phyloP scores from a whole-genome alignment of 2,113 vertebrate genomes.

The Pterocles burchelli region DNA sequence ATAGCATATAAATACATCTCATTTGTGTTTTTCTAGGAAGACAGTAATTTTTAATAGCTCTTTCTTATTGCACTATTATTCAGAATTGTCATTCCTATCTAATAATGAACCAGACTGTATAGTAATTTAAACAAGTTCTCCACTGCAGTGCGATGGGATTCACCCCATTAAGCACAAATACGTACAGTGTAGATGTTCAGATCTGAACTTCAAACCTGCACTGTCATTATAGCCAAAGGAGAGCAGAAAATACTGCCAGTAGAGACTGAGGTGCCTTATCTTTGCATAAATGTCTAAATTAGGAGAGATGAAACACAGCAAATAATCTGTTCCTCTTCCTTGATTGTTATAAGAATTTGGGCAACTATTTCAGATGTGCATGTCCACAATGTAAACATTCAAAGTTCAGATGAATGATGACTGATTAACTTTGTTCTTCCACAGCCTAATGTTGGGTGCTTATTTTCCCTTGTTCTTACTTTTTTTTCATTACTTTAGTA shows the following conservation, averaged over 20 bases:
- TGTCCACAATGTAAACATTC: background rate
- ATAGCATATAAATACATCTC: background rate
- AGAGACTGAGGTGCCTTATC: background rate
- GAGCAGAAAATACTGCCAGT: background rate
- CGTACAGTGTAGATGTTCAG: background rate
- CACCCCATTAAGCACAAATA: background rate
- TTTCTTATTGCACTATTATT: background rate
- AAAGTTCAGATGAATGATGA: background rate
- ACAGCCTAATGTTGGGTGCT: background rate
- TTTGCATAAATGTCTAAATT: background rate
- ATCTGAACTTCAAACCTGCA: background rate
- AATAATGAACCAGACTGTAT: background rate
- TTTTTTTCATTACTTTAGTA: background rate
- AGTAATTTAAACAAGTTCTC: background rate
- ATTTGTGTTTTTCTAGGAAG: background rate
- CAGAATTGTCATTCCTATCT: background rate
- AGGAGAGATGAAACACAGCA: background rate
- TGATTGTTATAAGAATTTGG: background rate
- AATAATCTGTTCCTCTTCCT: background rate
- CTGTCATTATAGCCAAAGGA: background rate
- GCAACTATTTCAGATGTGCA: background rate
- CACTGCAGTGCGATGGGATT: background rate
- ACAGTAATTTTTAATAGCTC: background rate
- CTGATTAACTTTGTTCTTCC: background rate
- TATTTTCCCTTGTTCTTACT: background rate